Percentiles rank a stretch among this genome's conserved stretches.
These are phyloP conservation scores for Elgaria multicarinata DNA, from an alignment of 2,113 vertebrate species.

Conservation along the genomic window DNA sequence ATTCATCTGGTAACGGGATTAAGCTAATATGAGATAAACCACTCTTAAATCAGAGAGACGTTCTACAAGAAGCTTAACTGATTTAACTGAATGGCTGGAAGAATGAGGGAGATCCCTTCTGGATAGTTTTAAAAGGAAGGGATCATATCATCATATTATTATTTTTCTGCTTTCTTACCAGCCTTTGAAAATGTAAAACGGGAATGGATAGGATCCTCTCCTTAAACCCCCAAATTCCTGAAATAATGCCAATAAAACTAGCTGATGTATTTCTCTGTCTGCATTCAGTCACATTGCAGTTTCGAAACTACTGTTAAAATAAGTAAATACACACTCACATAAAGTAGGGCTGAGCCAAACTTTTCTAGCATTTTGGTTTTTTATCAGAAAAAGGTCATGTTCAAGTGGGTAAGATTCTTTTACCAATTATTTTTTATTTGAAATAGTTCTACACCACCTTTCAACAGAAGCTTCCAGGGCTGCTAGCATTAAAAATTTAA, in stretches of 20 bases:
- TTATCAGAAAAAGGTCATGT: not conserved
- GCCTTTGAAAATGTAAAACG: not conserved
- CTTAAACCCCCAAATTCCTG: not conserved
- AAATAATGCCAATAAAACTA: not conserved
- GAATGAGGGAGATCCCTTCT: not conserved
- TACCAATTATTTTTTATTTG: not conserved
- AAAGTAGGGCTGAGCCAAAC: not conserved
- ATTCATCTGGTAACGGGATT: constrained; percentile 23
- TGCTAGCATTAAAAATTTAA: not conserved
- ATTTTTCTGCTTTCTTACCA: not conserved
- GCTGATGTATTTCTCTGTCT: not conserved
- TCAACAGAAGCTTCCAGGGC: not conserved
- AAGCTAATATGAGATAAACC: constrained; percentile 36
- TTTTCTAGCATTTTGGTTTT: not conserved
- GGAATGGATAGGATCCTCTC: not conserved
- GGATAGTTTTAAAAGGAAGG: not conserved
- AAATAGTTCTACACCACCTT: not conserved
- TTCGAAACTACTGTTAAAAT: not conserved
- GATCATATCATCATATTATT: not conserved
- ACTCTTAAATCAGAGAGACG: constrained; percentile 17
- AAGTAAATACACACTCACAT: not conserved
- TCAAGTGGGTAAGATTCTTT: not conserved
- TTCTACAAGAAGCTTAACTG: constrained; percentile 29
- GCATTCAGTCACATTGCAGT: not conserved
- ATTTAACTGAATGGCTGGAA: constrained; percentile 18